phyloP scores from a whole-genome alignment of 2,888 invertebrate species.

The Conops quadrifasciatus region DNA sequence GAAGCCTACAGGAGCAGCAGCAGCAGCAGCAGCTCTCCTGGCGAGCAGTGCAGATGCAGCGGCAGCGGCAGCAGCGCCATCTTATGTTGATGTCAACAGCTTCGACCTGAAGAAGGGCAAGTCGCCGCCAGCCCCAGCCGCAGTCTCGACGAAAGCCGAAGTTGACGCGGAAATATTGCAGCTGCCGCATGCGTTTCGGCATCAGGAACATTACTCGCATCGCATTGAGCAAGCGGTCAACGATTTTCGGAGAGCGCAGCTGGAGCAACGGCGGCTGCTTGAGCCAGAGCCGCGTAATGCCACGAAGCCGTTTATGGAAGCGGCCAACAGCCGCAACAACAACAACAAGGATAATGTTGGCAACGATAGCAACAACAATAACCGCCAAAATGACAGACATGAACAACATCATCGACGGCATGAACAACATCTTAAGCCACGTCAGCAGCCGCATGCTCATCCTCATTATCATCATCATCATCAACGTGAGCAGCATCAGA shows the following conservation, averaged over 20 bases:
- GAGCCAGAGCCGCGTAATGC: slow-evolving; percentile 35
- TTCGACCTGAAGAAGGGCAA: not conserved
- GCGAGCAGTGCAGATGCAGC: not conserved
- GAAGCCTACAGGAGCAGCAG: not conserved
- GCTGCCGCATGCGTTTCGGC: slow-evolving; percentile 50
- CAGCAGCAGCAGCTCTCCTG: not conserved
- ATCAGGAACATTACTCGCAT: slow-evolving; percentile 54
- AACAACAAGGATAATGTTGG: slow-evolving; percentile 40
- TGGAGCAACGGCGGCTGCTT: slow-evolving; percentile 38
- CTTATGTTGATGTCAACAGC: slow-evolving; percentile 21
- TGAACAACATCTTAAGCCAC: slow-evolving; percentile 50
- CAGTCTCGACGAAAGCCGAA: not conserved
- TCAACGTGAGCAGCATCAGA: slow-evolving; percentile 48
- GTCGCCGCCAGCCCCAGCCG: not conserved
- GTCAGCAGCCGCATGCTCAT: slow-evolving; percentile 43
- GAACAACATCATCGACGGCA: slow-evolving; percentile 40
- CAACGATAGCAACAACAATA: slow-evolving; percentile 39
- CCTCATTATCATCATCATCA: slow-evolving; percentile 47
- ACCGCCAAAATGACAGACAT: no score
- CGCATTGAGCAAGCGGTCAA: slow-evolving; percentile 49
- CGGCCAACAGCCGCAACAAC: slow-evolving; percentile 39
- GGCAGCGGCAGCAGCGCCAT: slow-evolving; percentile 11
- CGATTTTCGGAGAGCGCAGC: slow-evolving; percentile 45
- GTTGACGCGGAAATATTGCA: slow-evolving; percentile 42
- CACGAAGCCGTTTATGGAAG: slow-evolving; percentile 34